Evolutionary conservation across 1,140 invertebrate species (phyloP), one percentile per base, ranked within the genome.

Genomic region (Leptoteleia sp.): DNA sequence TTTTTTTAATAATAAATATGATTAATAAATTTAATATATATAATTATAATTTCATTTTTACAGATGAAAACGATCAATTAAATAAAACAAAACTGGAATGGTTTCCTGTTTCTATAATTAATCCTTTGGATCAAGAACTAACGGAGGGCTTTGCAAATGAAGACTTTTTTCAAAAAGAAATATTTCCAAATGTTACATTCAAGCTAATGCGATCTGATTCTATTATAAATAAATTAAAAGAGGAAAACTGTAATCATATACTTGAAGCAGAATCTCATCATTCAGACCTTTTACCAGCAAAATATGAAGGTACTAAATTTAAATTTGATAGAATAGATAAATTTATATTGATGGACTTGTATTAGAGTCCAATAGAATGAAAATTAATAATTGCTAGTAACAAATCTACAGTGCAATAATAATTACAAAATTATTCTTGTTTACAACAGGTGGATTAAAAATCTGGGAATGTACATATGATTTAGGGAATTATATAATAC

Each of bases 381-480:
- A n/a, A 25, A 25, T 25, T 25, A 25, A 25, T 25, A 25, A 25
- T 25, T 25, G 3, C 3, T 25, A 25, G 6, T 3, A 25, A 25
- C 6, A 25, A 3, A 25, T 25, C 6, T 25, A 6, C 6, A 25
- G 3, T 25, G 6, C 22, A 6, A 25, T 25, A 3, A n/a, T n/a
- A n/a, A n/a, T n/a, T n/a, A n/a, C n/a, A n/a, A n/a, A n/a, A n/a
- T n/a, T n/a, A n/a, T n/a, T n/a, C n/a, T n/a, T n/a, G n/a, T 43
- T 43, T 47, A 59, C 55, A 87, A 42, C 80, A 96, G 95, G 96
- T 78, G 96, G 96, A 9, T 89, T 96, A 15, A 97, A 96, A 91
- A 92, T 96, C 61, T 97, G 96, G 96, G 96, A 97, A 88, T 96
- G 95, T 79, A 96, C 94, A 11, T 91, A 92, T 84, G 95, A 97